Evolutionary conservation across 2,113 vertebrate genomes (phyloP).

Genomic region (Montifringilla adamsi): DNA sequence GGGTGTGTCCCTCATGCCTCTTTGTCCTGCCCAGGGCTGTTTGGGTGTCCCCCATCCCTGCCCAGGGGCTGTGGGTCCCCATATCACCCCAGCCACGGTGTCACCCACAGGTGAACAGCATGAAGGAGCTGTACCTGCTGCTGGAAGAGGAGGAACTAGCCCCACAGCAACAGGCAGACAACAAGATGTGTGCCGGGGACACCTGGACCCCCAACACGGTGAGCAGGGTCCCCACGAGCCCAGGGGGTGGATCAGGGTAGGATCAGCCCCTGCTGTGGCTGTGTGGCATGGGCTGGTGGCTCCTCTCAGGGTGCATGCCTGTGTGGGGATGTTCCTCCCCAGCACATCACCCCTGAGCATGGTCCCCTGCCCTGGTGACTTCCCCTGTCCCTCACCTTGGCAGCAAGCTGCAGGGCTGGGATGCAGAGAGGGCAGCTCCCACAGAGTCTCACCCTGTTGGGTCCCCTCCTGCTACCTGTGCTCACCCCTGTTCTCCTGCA

Average conservation of each 20-base stretch:
- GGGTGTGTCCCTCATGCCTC: accelerated
- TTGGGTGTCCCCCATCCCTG: background rate
- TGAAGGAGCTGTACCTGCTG: constrained; percentile 92
- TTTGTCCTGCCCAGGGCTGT: background rate
- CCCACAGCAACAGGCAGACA: constrained; percentile 82
- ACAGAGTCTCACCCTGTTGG: accelerated
- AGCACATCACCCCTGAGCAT: background rate
- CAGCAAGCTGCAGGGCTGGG: background rate
- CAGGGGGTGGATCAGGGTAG: background rate
- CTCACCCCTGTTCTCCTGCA: constrained; percentile 7
- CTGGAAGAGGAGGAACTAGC: constrained; percentile 89
- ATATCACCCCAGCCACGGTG: background rate
- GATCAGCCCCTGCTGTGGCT: background rate
- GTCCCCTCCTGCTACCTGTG: background rate
- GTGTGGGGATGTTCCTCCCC: background rate
- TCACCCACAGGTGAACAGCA: constrained; percentile 85
- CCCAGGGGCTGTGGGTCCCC: background rate
- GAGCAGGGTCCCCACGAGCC: background rate
- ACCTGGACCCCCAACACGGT: constrained; percentile 81
- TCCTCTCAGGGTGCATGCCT: accelerated
- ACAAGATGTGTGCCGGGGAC: constrained; percentile 78
- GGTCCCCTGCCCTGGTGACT: background rate
- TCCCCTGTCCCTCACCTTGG: background rate
- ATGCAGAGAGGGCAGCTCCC: background rate
- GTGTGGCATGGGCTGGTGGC: background rate